A percentile compares a stretch with the other conserved stretches of the same genome.
These are phyloP conservation scores for Lemur catta DNA, from an alignment of 2,797 vertebrate species.

Conservation along the genomic window DNA sequence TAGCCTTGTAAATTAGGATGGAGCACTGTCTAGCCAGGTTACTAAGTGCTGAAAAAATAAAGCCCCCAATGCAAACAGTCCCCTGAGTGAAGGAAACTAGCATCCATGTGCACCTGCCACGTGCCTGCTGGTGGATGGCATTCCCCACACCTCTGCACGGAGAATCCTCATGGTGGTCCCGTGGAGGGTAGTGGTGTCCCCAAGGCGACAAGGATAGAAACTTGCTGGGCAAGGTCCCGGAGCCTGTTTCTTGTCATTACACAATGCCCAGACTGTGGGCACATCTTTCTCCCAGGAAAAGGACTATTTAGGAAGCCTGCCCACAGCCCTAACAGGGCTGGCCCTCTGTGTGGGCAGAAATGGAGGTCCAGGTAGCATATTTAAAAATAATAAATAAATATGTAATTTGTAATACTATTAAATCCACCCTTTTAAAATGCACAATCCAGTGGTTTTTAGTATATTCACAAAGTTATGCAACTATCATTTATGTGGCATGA, in stretches of 20 bases:
- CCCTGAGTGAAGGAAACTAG: not conserved
- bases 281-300: not conserved
- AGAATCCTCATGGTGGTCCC: not conserved
- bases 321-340: not conserved
- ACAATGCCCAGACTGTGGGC: not conserved
- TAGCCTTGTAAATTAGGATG: not conserved
- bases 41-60: not conserved
- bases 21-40: not conserved
- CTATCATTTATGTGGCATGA: rapidly evolving
- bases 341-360: not conserved
- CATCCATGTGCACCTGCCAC: not conserved
- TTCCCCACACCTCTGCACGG: not conserved
- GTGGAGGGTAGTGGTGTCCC: rapidly evolving
- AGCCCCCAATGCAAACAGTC: not conserved
- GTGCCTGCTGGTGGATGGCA: rapidly evolving
- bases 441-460: not conserved
- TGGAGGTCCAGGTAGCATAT: not conserved
- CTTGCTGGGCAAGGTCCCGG: not conserved
- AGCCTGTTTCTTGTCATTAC: not conserved
- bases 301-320: not conserved
- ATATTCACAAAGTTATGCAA: not conserved
- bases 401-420: not conserved
- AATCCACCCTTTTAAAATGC: not conserved
- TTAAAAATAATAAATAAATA: not conserved
- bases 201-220: not conserved